These are phyloP conservation scores for Aurelia aurita complex sp. Pacific DNA, from an alignment of 30 jellyfish, hydroid and myxozoan species.

Conservation along the genomic window DNA sequence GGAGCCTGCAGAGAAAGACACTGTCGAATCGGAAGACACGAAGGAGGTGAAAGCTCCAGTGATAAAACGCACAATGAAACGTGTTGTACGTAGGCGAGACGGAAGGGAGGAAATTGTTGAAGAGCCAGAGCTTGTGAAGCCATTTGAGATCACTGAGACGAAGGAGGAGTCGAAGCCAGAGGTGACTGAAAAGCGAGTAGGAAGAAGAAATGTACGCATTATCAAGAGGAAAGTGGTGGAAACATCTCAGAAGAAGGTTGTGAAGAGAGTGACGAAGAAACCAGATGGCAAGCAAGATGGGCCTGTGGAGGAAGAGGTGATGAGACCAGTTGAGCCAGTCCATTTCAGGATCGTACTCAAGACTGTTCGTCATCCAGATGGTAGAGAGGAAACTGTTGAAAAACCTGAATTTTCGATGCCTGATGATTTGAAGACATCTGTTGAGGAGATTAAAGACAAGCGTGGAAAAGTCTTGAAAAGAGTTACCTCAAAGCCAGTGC, in stretches of 20 bases:
- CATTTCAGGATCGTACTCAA: too few species aligned
- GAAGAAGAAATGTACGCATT: slow-evolving; percentile 40
- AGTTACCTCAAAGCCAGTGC: slow-evolving; percentile 46
- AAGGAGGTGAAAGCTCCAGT: slow-evolving; percentile 50
- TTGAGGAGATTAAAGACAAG: slow-evolving; percentile 42
- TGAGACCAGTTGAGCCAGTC: slow-evolving; percentile 78
- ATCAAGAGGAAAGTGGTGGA: slow-evolving; percentile 76
- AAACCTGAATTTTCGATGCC: slow-evolving; percentile 73
- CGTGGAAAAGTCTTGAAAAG: slow-evolving; percentile 52
- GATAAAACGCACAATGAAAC: slow-evolving; percentile 21
- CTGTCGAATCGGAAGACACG: slow-evolving; percentile 70
- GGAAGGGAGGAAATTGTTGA: slow-evolving; percentile 71
- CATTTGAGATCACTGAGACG: slow-evolving; percentile 58
- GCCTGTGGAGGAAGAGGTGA: slow-evolving; percentile 76
- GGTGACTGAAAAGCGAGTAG: slow-evolving; percentile 49
- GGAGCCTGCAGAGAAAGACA: slow-evolving; percentile 70
- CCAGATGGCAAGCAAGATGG: slow-evolving; percentile 83
- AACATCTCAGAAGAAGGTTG: slow-evolving; percentile 64
- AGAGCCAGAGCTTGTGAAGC: slow-evolving; percentile 62
- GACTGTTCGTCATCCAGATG: slow-evolving; percentile 60
- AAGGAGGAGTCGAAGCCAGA: slow-evolving; percentile 69
- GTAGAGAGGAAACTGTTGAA: slow-evolving; percentile 51
- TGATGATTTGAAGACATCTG: slow-evolving; percentile 26
- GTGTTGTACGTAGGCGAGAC: slow-evolving; percentile 73
- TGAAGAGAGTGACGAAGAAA: slow-evolving; percentile 42